phyloP scores from a whole-genome alignment of 1,140 invertebrate genomes.

The Scaptomyza hsui region DNA sequence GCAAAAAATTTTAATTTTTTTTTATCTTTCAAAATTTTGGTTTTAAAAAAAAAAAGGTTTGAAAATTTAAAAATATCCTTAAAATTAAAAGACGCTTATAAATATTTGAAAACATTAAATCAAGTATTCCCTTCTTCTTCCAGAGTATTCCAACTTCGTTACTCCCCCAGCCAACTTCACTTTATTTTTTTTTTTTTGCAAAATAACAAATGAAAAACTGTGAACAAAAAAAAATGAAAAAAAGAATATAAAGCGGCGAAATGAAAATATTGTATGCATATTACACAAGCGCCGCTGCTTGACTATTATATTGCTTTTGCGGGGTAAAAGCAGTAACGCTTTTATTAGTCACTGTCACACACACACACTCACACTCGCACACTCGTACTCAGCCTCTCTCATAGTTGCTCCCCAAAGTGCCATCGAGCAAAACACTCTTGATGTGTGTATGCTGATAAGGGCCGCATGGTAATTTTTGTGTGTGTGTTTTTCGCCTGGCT shows the following conservation, averaged over 20 bases:
- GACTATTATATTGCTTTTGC: conserved; percentile 80
- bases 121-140: no score
- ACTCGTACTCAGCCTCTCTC: neutral
- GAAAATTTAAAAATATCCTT: no score
- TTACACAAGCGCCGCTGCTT: conserved; percentile 62
- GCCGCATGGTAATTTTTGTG: conserved; percentile 51
- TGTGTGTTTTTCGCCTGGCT: conserved; percentile 46
- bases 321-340: conserved; percentile 30
- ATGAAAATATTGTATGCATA: conserved; percentile 75
- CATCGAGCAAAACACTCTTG: conserved; percentile 71
- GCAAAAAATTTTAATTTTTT: no score
- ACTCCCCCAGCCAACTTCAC: conserved; percentile 23
- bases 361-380: conserved; percentile 22
- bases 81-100: no score
- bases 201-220: conserved; percentile 80
- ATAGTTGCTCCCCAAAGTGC: conserved; percentile 77
- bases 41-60: no score
- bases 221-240: conserved; percentile 46
- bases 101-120: no score
- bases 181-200: conserved; percentile 60
- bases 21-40: no score
- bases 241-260: conserved; percentile 31
- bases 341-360: conserved; percentile 76
- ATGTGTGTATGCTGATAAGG: conserved; percentile 70
- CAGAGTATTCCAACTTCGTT: neutral